Conservation (phyloP, 2,113 vertebrate species). For the Lamprologus lemairii region DNA sequence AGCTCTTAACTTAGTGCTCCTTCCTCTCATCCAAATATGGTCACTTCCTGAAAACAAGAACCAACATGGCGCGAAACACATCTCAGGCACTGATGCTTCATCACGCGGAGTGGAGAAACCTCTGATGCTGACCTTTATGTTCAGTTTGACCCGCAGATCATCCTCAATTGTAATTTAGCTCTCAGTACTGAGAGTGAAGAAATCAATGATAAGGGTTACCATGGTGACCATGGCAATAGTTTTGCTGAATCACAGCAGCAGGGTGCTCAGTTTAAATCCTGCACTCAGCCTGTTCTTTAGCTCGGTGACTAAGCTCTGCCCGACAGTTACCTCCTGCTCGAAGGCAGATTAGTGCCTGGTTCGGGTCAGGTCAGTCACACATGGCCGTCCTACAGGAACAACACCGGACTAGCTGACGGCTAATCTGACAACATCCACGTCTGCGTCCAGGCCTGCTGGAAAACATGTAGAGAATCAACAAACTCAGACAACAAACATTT, state of each 20-base stretch:
- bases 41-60: neutral
- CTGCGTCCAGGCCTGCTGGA: neutral
- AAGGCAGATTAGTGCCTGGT: conserved; percentile 42
- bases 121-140: neutral
- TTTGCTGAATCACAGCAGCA: neutral
- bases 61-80: neutral
- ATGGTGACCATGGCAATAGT: neutral
- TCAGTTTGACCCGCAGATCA: neutral
- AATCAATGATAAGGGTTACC: neutral
- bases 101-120: neutral
- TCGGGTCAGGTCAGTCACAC: neutral
- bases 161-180: neutral
- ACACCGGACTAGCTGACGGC: neutral
- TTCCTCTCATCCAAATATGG: neutral
- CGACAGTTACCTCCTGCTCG: conserved; percentile 79
- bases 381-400: neutral
- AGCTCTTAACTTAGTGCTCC: neutral
- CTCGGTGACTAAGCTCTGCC: conserved; percentile 44
- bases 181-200: neutral
- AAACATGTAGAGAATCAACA: neutral
- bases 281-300: neutral
- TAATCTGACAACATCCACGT: neutral
- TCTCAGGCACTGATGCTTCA: neutral
- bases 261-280: neutral
- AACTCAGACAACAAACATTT: neutral